Conservation (phyloP, 2,113 vertebrate genomes). For the Natator depressus region DNA sequence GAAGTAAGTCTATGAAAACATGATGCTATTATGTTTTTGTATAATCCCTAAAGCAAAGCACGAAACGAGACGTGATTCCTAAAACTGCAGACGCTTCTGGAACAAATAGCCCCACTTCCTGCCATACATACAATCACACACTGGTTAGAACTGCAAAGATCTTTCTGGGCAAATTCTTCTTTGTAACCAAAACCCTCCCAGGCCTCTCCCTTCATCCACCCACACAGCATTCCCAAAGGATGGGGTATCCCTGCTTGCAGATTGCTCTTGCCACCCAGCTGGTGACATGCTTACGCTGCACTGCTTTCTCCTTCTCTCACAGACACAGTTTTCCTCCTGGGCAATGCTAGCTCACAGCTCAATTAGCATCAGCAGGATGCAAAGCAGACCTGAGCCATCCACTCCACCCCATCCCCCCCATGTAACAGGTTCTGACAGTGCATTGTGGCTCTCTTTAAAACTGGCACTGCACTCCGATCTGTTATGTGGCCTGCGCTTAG, state of each 20-base stretch:
- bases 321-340: neutral
- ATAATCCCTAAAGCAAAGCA: neutral
- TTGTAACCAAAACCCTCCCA: neutral
- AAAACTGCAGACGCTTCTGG: neutral
- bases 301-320: neutral
- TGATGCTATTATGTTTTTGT: neutral
- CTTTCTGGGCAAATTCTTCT: slow-evolving; percentile 15
- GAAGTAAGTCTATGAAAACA: slow-evolving; percentile 4
- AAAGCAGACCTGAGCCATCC: neutral
- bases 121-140: neutral
- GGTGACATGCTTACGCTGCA: neutral
- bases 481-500: neutral
- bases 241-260: slow-evolving; percentile 64
- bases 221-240: neutral
- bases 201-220: slow-evolving; percentile 29
- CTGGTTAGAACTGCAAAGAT: neutral
- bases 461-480: neutral
- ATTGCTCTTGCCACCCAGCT: neutral
- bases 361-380: neutral
- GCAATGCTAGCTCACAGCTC: neutral
- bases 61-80: neutral
- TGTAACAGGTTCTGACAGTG: neutral
- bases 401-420: neutral
- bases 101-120: neutral
- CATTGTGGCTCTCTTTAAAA: neutral